Evolutionary conservation across 2,113 vertebrate genomes (phyloP).

Genomic region (Athene noctua): DNA sequence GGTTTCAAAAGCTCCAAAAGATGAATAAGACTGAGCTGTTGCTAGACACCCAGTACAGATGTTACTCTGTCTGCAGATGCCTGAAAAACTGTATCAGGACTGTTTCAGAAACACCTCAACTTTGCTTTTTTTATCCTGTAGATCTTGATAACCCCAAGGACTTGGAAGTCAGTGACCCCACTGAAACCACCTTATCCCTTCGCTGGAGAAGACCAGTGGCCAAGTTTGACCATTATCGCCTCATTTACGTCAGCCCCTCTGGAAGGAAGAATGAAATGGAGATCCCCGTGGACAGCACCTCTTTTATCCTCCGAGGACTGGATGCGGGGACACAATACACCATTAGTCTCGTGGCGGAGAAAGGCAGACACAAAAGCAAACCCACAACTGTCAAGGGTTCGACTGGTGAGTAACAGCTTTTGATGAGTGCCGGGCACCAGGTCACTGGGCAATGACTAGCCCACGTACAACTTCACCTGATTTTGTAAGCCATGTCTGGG

Average conservation of each 20-base stretch:
- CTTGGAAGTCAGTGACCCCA: conserved; percentile 78
- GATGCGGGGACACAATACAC: conserved; percentile 84
- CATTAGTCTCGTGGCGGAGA: conserved; percentile 83
- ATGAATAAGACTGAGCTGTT: background rate
- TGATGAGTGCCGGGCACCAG: fast-evolving
- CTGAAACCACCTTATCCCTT: conserved; percentile 82
- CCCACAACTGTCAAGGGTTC: conserved; percentile 75
- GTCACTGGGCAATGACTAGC: background rate
- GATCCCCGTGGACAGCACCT: conserved; percentile 75
- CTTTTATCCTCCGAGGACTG: conserved; percentile 77
- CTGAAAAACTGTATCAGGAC: background rate
- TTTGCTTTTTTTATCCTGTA: conserved; percentile 39
- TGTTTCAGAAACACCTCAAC: background rate
- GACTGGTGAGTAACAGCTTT: conserved; percentile 81
- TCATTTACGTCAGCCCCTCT: conserved; percentile 68
- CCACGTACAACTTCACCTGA: background rate
- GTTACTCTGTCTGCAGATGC: background rate
- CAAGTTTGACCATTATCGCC: conserved; percentile 87
- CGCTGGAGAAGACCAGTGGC: conserved; percentile 85
- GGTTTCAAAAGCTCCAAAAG: background rate
- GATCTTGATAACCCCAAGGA: conserved; percentile 91
- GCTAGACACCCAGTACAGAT: background rate
- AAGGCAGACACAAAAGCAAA: conserved; percentile 85
- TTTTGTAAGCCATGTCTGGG: background rate
- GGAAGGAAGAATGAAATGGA: conserved; percentile 77